Evolutionary conservation across 2,113 vertebrate genomes (phyloP), one percentile per base, ranked within the genome.

Genomic region (Vanacampus margaritifer): DNA sequence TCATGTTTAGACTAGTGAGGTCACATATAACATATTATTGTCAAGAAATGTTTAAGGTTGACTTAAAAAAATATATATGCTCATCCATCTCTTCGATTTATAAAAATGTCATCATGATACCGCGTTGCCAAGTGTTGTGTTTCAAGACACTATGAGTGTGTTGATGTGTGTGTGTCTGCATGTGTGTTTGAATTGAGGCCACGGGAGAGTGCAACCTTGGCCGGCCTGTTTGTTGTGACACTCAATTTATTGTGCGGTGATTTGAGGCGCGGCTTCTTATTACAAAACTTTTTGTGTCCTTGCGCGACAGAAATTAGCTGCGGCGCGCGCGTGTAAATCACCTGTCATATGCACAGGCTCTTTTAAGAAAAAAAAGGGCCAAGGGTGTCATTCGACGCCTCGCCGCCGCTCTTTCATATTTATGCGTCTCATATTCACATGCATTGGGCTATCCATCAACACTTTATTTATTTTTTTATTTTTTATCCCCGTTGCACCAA

Each of bases 391-490:
- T 95, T 96, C 93, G 74, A 90, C 90, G 88, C 88, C 81, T 79
- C 54, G 77, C 83, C 79, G 86, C 86, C 87, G 88, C 92, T 93
- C 94, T 93, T 95, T 94, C 94, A 95, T 98, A 96, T 98, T 98
- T 98, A 98, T 97, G 94, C 92, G 91, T 94, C 94, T 96, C 95
- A 96, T 98, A 95, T 95, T 94, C 93, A 94, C 92, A 91, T 95
- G 85, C 93, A 94, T 94, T 95, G 93, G 86, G 82, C 94, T 89
- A 95, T 96, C 94, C 92, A 95, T 98, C 95, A 98, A 94, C 87
- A 95, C 92, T 94, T 96, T 94, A 17, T 32, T 32, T 32, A 32
- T 32, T 17, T 32, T 17, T n/a, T 48, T 48, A 2, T 57, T 61
- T 61, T 61, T 95, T 94, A 95, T 94, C 93, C 94, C 93, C 90